Base-by-base conservation (phyloP, 1,140 invertebrate species). In the Vanessa tameamea region DNA sequence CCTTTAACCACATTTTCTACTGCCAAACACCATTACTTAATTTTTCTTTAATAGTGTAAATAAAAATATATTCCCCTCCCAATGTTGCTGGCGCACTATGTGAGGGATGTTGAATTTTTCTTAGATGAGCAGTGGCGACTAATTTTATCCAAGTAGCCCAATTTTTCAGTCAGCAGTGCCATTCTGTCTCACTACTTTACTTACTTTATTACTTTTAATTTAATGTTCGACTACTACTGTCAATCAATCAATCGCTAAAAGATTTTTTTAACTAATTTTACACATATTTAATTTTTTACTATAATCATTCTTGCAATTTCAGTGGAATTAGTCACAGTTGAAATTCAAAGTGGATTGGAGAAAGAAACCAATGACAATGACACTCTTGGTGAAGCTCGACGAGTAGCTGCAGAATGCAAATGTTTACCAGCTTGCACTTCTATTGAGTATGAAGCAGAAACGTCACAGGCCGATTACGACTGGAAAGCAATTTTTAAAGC, bases 341-440 rank as follows among this genome's bases (percentile, higher is more conserved):
- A 94, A 80, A 94, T 95, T 15, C 84, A 93, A 76, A 76, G 79
- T 37, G 89, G 87, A 3, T 72, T 88, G 31, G 76, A 87, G 1
- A 51, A 78, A 37, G 69, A 80, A 20, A 55, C 51, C 1, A 55
- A 70, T 2, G 59, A 75, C 3, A 81, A 82, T 31, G 83, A 87
- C 43, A 88, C 20, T 7, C 53, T 90, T 0, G 63, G 78, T 2
- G 81, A 87, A 14, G 84, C 90, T 15, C 76, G 85, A 13, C 72
- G 73, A 47, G 92, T 94, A 15, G 86, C 89, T 0, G 71, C 84
- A 3, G 77, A 90, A n/a, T 96, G 95, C 80, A 93, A 95, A 77
- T 96, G 96, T 80, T 85, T 96, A 69, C 95, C 95, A 2, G 93
- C 95, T 0, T 96, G 96, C 78, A 95, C 95, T 1, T 95, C 95